Evolutionary conservation across 23 tunicate species (phyloP).

Genomic region (Oikopleura albicans): DNA sequence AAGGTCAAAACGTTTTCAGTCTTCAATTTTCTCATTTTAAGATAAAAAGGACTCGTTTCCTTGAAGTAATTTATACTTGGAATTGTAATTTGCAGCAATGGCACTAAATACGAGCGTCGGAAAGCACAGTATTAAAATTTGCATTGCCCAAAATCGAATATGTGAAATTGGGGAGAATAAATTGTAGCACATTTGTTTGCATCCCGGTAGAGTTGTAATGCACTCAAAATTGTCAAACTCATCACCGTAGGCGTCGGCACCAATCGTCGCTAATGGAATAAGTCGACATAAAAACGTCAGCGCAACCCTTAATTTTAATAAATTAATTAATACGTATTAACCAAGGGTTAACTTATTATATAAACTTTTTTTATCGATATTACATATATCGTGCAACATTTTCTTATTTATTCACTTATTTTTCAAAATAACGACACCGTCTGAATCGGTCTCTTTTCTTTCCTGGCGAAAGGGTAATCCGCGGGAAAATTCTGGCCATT

Average conservation of each 20-base stretch:
- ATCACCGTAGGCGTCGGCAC: not conserved
- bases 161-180: not conserved
- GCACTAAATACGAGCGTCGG: not conserved
- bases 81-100: not conserved
- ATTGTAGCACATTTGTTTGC: slow-evolving; percentile 10
- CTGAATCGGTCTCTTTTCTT: no score
- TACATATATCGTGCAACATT: no score
- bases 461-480: no score
- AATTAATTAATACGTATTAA: no score
- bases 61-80: not conserved
- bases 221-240: not conserved
- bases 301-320: slow-evolving; percentile 14
- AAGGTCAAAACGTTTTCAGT: no score
- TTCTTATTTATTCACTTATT: no score
- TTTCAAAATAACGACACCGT: no score
- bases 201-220: slow-evolving; percentile 3
- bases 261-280: not conserved
- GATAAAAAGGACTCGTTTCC: no score
- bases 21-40: no score
- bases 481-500: no score
- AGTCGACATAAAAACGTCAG: not conserved
- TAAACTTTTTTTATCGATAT: no score
- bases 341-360: no score
- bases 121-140: not conserved
- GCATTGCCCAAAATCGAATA: slow-evolving; percentile 7